Evolutionary conservation across 2,888 invertebrate species (phyloP).

Genomic region (Amphipyra tragopoginis): DNA sequence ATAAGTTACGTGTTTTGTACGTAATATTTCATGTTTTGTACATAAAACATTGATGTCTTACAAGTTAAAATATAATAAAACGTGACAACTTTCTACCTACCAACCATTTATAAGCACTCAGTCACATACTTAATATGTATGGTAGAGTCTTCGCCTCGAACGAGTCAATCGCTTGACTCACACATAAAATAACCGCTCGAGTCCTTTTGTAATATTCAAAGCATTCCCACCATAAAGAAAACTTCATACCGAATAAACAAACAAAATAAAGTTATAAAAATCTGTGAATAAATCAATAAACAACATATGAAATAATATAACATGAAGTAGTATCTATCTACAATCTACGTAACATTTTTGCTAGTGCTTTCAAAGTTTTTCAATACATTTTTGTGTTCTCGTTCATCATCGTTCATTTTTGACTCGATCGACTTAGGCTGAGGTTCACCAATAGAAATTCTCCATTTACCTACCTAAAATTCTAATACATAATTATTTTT

Average conservation of each 20-base stretch:
- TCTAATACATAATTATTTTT: no score
- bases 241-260: constrained; percentile 1
- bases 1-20: background rate
- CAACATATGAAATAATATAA: background rate
- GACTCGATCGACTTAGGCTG: no score
- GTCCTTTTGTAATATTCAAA: background rate
- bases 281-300: background rate
- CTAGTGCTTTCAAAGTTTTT: no score
- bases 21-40: background rate
- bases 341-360: no score
- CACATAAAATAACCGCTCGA: constrained; percentile 2
- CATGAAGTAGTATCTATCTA: background rate
- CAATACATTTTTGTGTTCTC: no score
- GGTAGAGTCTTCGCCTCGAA: constrained; percentile 5
- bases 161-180: constrained; percentile 18
- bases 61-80: constrained; percentile 10
- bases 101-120: background rate
- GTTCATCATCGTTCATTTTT: no score
- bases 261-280: background rate
- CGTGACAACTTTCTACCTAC: constrained; percentile 33
- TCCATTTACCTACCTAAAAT: no score
- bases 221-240: background rate
- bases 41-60: constrained; percentile 2
- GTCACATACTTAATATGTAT: constrained; percentile 24
- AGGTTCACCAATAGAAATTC: no score